Conservation (phyloP, 1,140 invertebrate genomes). For the Drosophila cardini region DNA sequence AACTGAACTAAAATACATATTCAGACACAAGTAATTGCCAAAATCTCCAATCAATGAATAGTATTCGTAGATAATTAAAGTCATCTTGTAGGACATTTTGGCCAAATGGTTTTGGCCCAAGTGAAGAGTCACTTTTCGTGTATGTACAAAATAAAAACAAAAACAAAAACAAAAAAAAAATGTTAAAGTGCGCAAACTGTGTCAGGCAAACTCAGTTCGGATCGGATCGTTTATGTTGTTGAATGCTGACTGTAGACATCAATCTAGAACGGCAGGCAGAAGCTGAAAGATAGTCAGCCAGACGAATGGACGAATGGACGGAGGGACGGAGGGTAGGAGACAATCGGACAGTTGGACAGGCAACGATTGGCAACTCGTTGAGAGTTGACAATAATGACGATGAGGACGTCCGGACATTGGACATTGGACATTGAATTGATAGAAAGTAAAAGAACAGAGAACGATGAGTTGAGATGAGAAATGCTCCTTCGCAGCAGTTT, state of each 20-base stretch:
- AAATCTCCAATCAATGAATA: neutral
- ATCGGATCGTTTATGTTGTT: constrained; percentile 19
- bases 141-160: neutral
- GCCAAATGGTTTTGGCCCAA: neutral
- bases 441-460: constrained; percentile 73
- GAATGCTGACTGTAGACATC: constrained; percentile 69
- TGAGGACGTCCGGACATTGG: constrained; percentile 44
- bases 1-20: too few species aligned
- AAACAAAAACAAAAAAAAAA: neutral
- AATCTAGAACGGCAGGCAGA: constrained; percentile 76
- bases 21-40: too few species aligned
- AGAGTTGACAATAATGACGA: constrained; percentile 79
- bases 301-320: constrained; percentile 25
- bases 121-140: neutral
- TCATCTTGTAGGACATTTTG: neutral
- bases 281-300: constrained; percentile 49
- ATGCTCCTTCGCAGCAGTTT: constrained; percentile 44
- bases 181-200: constrained; percentile 70
- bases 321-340: constrained; percentile 26
- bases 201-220: constrained; percentile 33
- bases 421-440: constrained; percentile 46
- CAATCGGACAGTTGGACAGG: constrained; percentile 35
- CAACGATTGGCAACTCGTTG: constrained; percentile 72
- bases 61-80: neutral
- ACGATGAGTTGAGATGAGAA: neutral